Conservation (phyloP, 2,888 invertebrate species). For the Allygus modestus region DNA sequence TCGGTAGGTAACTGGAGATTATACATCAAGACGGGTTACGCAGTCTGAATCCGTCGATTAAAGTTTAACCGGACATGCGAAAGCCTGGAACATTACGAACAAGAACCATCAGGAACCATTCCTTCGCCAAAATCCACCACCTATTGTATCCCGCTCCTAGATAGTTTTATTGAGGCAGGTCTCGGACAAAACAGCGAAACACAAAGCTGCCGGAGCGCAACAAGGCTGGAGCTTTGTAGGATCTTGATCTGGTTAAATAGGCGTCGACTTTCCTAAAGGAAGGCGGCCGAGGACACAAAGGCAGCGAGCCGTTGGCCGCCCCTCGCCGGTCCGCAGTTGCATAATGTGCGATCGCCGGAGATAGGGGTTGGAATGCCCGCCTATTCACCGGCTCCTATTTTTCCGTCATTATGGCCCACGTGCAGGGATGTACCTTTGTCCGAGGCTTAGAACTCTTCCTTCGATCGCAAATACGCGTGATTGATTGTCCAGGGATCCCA, state of each 20-base stretch:
- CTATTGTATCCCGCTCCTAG: neutral
- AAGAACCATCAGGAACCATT: too few species aligned
- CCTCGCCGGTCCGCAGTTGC: slow-evolving; percentile 30
- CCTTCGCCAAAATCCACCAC: slow-evolving; percentile 1
- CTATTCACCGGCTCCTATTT: slow-evolving; percentile 59
- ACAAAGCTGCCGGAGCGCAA: slow-evolving; percentile 11
- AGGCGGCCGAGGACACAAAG: slow-evolving; percentile 43
- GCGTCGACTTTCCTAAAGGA: slow-evolving; percentile 55
- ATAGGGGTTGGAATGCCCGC: slow-evolving; percentile 52
- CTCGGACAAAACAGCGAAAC: slow-evolving; percentile 38
- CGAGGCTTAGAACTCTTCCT: slow-evolving; percentile 54
- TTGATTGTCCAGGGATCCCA: slow-evolving; percentile 38
- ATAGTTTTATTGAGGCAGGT: slow-evolving; percentile 43
- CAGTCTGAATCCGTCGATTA: too few species aligned
- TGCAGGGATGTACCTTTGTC: slow-evolving; percentile 50
- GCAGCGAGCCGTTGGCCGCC: slow-evolving; percentile 31
- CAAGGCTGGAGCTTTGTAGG: slow-evolving; percentile 9
- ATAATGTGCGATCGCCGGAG: slow-evolving; percentile 54
- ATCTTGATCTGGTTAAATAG: slow-evolving; percentile 58
- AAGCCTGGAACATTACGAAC: too few species aligned
- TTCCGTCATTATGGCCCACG: slow-evolving; percentile 60
- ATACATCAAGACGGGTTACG: too few species aligned
- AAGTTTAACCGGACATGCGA: too few species aligned
- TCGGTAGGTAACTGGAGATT: too few species aligned
- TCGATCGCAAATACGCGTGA: slow-evolving; percentile 51